Evolutionary conservation across 2,797 vertebrate genomes (phyloP), one percentile per base, ranked within the genome.

Genomic region (Centroberyx gerrardi): DNA sequence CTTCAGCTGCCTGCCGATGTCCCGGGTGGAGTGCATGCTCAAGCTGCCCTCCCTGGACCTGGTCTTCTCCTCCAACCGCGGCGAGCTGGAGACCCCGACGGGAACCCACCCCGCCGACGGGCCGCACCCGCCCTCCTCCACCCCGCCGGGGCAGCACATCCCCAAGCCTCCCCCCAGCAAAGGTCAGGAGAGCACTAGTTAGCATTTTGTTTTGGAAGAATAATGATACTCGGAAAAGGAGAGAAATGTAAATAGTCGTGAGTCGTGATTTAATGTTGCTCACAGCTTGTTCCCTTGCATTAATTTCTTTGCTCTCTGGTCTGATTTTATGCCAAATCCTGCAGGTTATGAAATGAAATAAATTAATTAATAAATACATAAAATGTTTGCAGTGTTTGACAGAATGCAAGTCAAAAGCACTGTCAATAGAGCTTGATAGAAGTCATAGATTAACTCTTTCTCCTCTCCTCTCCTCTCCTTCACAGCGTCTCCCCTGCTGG

Each of bases 1-100:
- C 74, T 99, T 99, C 92, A 99, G 98, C 91, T 99, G 98, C 87
- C 93, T 99, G 85, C 98, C 98, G 0, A 97, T 99, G 80, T 99
- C 98, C 63, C 95, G 98, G 80, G 98, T 99, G 28, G 98, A 99
- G 90, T 99, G 98, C 42, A 99, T 99, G 98, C 93, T 99, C 55
- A 99, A 99, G 80, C 91, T 99, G 68, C 98, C 98, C 2, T 99
- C 98, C 9, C 87, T 99, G 76, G 98, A 99, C 88, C 95, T 99
- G 75, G 98, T 99, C 40, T 99, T 99, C 92, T 99, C 98, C 61
- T 99, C 98, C 42, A 99, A 99, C 87, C 95, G 98, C 31, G 97
- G 97, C 51, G 98, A 99, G 54, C 90, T 99, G 72, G 98, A 99
- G 91, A 96, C 93, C 3, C 90, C 96, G 31, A 93, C 95, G 8